phyloP scores from a whole-genome alignment of 2,888 invertebrate species.

The Callinectes sapidus region DNA sequence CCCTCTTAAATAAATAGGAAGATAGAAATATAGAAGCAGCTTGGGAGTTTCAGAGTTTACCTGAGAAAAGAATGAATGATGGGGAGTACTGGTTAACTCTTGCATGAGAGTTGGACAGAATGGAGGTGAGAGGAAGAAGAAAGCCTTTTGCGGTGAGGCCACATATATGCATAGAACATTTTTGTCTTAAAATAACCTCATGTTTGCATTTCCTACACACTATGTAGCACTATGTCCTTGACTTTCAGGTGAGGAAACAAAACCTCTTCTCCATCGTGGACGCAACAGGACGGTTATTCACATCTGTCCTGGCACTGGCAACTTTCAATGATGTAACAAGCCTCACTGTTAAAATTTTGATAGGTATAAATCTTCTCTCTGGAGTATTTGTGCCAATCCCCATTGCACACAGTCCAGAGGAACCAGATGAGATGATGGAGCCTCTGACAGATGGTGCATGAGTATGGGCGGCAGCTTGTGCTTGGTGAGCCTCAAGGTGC shows the following conservation, averaged over 20 bases:
- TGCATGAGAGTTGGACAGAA: too few relatives aligned
- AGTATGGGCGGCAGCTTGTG: not conserved
- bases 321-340: conserved; percentile 59
- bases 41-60: too few relatives aligned
- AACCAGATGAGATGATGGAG: conserved; percentile 46
- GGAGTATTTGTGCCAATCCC: conserved; percentile 64
- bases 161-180: too few relatives aligned
- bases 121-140: too few relatives aligned
- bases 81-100: too few relatives aligned
- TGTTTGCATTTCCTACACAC: not conserved
- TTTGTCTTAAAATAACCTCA: not conserved
- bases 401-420: conserved; percentile 15
- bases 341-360: conserved; percentile 51
- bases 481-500: not conserved
- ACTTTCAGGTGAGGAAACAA: conserved; percentile 49
- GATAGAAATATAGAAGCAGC: too few relatives aligned
- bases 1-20: too few relatives aligned
- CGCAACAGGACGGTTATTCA: conserved; percentile 51
- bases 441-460: conserved; percentile 54
- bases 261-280: conserved; percentile 56
- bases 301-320: conserved; percentile 60
- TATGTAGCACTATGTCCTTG: not conserved
- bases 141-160: too few relatives aligned
- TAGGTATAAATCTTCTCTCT: conserved; percentile 56
- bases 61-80: too few relatives aligned